Percentiles rank a stretch among this genome's conserved stretches.
Conservation (phyloP, 2,113 vertebrate species). For the Heliornis fulica region DNA sequence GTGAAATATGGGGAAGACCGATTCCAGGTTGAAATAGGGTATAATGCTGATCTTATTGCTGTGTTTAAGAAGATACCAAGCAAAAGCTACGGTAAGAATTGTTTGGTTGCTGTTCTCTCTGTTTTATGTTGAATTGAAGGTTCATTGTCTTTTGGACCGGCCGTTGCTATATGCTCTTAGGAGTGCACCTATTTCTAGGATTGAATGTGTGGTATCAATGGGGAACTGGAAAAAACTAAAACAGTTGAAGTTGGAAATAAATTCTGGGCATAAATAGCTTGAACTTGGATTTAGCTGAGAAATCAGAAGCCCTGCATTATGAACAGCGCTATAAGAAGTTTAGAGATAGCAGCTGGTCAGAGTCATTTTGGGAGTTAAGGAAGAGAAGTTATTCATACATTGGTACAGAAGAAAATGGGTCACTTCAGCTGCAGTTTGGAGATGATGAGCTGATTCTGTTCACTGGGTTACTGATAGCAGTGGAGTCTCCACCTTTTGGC, state of each 20-base stretch:
- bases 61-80: conserved; percentile 89
- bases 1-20: conserved; percentile 75
- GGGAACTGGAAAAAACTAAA: background rate
- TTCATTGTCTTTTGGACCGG: background rate
- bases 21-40: conserved; percentile 89
- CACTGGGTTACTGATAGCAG: background rate
- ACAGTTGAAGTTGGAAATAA: background rate
- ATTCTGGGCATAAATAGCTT: background rate
- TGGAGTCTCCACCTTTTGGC: background rate
- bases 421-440: background rate
- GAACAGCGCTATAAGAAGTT: background rate
- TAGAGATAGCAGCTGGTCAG: background rate
- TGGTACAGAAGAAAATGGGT: background rate
- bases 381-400: background rate
- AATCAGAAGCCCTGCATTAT: background rate
- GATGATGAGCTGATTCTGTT: background rate
- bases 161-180: background rate
- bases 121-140: background rate
- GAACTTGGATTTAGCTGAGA: background rate
- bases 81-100: conserved; percentile 84
- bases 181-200: background rate
- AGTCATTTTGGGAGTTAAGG: background rate
- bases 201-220: background rate
- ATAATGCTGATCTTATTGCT: conserved; percentile 82
- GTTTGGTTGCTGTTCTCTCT: background rate